These are phyloP conservation scores for Toxostoma redivivum DNA, from an alignment of 2,113 vertebrate genomes.

Conservation along the genomic window DNA sequence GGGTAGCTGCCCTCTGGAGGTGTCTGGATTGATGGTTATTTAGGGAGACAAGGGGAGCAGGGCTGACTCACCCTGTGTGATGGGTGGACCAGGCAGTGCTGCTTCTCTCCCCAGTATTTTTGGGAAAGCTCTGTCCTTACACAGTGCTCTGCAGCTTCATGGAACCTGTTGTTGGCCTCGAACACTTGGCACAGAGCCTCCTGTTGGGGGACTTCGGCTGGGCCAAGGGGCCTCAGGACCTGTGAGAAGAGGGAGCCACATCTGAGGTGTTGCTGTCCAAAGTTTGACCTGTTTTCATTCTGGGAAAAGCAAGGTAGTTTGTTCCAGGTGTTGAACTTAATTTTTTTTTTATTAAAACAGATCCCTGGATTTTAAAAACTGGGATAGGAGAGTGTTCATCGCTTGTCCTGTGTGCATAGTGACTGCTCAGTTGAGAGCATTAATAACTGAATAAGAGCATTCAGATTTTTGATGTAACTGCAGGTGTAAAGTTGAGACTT, in stretches of 20 bases:
- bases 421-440: background rate
- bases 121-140: background rate
- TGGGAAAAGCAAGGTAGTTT: background rate
- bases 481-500: background rate
- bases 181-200: rapidly evolving
- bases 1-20: background rate
- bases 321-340: background rate
- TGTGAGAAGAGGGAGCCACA: background rate
- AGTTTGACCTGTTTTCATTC: background rate
- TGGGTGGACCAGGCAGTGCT: background rate
- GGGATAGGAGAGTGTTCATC: rapidly evolving
- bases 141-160: background rate
- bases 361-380: background rate
- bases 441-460: background rate
- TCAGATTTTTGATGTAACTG: background rate
- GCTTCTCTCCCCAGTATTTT: background rate
- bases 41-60: rapidly evolving
- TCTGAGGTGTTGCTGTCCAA: background rate
- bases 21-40: background rate
- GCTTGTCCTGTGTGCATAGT: background rate
- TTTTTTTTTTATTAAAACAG: background rate
- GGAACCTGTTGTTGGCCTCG: background rate
- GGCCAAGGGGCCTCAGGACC: background rate
- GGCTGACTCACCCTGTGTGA: background rate
- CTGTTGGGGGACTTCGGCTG: background rate